Conservation (phyloP, 1,140 invertebrate genomes). For the Habropoda laboriosa region DNA sequence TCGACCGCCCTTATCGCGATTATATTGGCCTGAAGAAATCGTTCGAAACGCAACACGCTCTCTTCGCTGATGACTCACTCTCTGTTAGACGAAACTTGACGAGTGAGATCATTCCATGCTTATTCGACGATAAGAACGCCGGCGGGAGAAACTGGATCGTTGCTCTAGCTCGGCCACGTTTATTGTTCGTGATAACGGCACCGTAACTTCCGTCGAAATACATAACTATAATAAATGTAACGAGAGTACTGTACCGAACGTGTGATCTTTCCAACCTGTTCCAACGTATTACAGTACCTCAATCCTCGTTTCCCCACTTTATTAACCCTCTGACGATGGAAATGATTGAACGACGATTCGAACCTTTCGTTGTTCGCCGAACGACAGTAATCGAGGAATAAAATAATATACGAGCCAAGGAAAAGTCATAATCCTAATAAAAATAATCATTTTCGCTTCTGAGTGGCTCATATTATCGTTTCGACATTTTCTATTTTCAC, state of each 20-base stretch:
- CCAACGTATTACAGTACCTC: background rate
- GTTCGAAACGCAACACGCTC: background rate
- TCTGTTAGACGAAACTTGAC: background rate
- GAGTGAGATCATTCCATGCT: constrained; percentile 29
- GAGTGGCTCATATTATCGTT: no score
- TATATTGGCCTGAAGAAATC: background rate
- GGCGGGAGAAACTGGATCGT: constrained; percentile 13
- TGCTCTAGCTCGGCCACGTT: background rate
- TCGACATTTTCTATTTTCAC: background rate
- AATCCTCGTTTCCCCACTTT: no score
- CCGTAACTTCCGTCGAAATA: background rate
- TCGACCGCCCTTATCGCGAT: background rate
- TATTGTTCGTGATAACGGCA: background rate
- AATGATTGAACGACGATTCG: no score
- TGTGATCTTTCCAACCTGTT: background rate
- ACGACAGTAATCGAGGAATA: no score
- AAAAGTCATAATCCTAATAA: no score
- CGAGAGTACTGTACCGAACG: background rate
- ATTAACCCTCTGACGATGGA: no score
- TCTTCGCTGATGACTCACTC: background rate
- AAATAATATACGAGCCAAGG: no score
- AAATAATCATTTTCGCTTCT: no score
- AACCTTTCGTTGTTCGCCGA: no score
- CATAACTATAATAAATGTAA: background rate
- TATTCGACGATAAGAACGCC: background rate